A percentile compares a stretch with the other conserved stretches of the same genome.
Conservation (phyloP, 2,888 invertebrate species). For the Drosophila borealis region DNA sequence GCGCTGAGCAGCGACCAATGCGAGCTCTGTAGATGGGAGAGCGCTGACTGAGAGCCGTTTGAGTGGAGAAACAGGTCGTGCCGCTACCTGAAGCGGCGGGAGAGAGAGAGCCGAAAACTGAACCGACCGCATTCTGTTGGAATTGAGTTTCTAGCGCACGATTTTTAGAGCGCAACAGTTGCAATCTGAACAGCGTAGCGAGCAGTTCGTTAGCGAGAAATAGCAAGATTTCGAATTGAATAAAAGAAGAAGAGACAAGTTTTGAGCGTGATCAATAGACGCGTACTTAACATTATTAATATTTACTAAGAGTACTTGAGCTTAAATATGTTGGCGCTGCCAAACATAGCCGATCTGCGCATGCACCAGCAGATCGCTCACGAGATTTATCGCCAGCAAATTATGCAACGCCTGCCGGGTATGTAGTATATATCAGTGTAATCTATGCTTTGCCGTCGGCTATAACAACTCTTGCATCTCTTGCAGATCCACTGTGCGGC, state of each 20-base stretch:
- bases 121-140: conserved; percentile 67
- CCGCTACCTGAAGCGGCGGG: conserved; percentile 62
- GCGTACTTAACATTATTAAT: background rate
- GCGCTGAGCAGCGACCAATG: conserved; percentile 52
- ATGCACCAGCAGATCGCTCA: conserved; percentile 84
- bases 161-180: conserved; percentile 56
- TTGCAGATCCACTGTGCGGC: conserved; percentile 78
- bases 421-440: conserved; percentile 17
- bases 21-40: conserved; percentile 32
- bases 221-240: background rate
- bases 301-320: background rate
- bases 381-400: conserved; percentile 83
- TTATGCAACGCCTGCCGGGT: conserved; percentile 84
- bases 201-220: conserved; percentile 45
- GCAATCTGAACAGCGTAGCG: conserved; percentile 58
- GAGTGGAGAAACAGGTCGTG: conserved; percentile 60
- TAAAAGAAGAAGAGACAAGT: background rate
- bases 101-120: conserved; percentile 22
- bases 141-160: conserved; percentile 49
- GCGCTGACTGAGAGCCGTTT: conserved; percentile 34
- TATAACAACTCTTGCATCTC: conserved; percentile 2
- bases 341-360: conserved; percentile 81
- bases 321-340: conserved; percentile 60
- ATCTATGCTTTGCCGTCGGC: conserved; percentile 40
- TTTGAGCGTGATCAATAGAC: conserved; percentile 7